phyloP scores from a whole-genome alignment of 2,113 vertebrate species.

The Cyrtonyx montezumae region DNA sequence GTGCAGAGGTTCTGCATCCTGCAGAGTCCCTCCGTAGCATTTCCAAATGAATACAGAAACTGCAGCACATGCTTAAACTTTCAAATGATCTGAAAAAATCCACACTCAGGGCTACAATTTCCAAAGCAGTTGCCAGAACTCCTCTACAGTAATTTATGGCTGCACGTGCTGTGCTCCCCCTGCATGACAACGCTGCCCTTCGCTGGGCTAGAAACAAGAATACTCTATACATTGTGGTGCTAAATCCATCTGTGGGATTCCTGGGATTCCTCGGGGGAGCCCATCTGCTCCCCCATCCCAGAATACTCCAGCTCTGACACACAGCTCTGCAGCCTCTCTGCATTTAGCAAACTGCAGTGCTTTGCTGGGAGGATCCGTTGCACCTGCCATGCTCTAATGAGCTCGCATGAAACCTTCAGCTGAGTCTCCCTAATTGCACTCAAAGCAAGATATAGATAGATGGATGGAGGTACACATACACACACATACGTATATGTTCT shows the following conservation, averaged over 20 bases:
- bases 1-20: accelerated
- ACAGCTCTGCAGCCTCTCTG: neutral
- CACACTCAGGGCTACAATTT: neutral
- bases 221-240: neutral
- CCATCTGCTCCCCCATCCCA: neutral
- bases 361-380: neutral
- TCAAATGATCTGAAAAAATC: neutral
- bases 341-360: neutral
- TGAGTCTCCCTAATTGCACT: neutral
- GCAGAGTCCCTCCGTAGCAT: accelerated
- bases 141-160: neutral
- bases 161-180: neutral
- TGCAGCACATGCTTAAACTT: neutral
- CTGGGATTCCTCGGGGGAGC: neutral
- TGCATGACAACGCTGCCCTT: neutral
- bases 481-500: neutral
- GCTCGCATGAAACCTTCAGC: neutral
- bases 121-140: neutral
- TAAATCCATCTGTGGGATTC: neutral
- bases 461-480: neutral
- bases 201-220: neutral
- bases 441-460: neutral
- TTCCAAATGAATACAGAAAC: neutral
- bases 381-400: neutral
- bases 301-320: neutral